A percentile compares a stretch with the other conserved stretches of the same genome.
phyloP scores from a whole-genome alignment of 2,113 vertebrate genomes.

The Psettodes erumei region DNA sequence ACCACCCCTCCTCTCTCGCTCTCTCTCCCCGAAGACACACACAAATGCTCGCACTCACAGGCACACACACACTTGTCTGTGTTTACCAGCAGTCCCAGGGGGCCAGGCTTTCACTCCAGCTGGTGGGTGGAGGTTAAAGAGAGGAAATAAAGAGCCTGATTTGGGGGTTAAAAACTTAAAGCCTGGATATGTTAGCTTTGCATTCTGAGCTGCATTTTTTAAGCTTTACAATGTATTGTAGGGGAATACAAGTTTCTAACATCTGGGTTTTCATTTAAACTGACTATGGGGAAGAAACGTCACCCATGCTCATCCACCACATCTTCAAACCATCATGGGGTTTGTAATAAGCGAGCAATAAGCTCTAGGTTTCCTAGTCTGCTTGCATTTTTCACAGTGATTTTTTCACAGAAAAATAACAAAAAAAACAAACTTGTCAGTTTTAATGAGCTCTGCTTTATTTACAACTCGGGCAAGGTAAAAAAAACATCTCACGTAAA shows the following conservation, averaged over 20 bases:
- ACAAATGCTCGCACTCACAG: conserved; percentile 35
- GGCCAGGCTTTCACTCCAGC: conserved; percentile 60
- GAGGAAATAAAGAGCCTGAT: conserved; percentile 42
- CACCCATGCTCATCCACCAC: conserved; percentile 7
- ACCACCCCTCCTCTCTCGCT: not conserved
- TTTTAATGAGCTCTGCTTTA: conserved; percentile 8
- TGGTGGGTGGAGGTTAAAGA: conserved; percentile 47
- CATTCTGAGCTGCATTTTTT: conserved; percentile 25
- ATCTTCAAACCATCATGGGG: not conserved
- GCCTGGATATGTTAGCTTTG: conserved; percentile 19
- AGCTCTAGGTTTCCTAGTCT: conserved; percentile 24
- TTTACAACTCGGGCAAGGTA: not conserved
- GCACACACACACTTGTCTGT: conserved; percentile 61
- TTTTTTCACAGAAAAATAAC: too few species aligned
- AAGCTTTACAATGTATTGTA: conserved; percentile 14
- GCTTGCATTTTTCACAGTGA: conserved; percentile 17
- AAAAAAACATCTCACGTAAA: conserved; percentile 39
- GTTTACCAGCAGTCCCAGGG: conserved; percentile 64
- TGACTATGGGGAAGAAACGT: not conserved
- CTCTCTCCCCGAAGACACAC: conserved; percentile 54
- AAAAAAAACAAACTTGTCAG: not conserved
- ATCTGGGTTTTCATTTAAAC: conserved; percentile 14
- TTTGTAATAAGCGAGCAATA: conserved; percentile 28
- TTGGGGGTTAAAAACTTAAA: conserved; percentile 43
- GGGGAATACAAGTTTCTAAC: conserved; percentile 14